Base-by-base conservation (phyloP, 2,888 invertebrate species). In the Amiota minor region DNA sequence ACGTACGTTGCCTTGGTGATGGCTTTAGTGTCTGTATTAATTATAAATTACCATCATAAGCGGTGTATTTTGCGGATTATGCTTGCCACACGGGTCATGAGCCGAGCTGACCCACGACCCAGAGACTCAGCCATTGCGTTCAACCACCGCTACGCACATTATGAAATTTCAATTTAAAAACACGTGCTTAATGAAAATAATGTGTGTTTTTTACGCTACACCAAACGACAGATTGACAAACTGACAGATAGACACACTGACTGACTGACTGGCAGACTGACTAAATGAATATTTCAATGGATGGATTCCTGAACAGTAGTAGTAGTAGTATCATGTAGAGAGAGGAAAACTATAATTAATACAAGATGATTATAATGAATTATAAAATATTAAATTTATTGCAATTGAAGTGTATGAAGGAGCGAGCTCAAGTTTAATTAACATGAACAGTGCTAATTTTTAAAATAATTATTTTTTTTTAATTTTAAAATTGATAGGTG, bases 401-500 rank as follows among this genome's bases (percentile, higher is more conserved):
- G 72, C 72, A 18, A 74, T 76, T 76, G 75, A 76, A 75, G 49
- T 47, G 69, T 35, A 35, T 35, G 35, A 6, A 35, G 35, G 35
- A 35, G 35, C 35, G 35, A 35, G 35, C 35, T 35, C 35, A 18
- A 9, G 23, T 20, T 59, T 59, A 59, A 59, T 59, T 59, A 59
- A 59, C 59, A 20, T 18, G 16, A 20, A 11, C 59, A 18, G 59
- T 20, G 20, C 18, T 59, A 11, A 59, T 59, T 59, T 59, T 11
- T 18, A 6, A 16, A 18, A 3, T 20, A 59, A 59, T 11, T 59
- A 20, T 20, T 59, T 20, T 72, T 78, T 73, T 35, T 35, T 35
- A 6, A 6, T 4, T 35, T 74, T 78, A 85, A 88, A 80, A 85
- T 93, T 92, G 23, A 23, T 91, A 96, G 96, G 92, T 83, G 93